Conservation (phyloP, 2,113 vertebrate genomes). For the Hucho hucho region DNA sequence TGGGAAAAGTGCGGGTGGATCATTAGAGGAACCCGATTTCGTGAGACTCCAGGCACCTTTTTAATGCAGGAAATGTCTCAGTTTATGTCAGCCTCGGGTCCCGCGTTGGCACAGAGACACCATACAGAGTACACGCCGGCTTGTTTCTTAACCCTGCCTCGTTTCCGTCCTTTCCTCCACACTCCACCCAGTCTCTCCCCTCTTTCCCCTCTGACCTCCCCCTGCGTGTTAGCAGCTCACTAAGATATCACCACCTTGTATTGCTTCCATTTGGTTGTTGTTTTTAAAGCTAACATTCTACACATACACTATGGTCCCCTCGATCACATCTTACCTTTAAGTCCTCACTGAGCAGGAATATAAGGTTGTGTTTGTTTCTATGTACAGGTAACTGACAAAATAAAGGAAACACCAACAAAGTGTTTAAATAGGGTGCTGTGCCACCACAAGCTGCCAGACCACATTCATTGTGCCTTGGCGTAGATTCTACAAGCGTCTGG, state of each 20-base stretch:
- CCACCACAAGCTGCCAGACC: too few relatives aligned
- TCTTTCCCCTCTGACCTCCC: background rate
- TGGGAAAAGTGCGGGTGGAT: background rate
- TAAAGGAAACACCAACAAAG: too few relatives aligned
- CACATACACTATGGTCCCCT: background rate
- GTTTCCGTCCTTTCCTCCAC: constrained; percentile 10
- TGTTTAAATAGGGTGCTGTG: too few relatives aligned
- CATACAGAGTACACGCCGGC: constrained; percentile 4
- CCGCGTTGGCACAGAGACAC: constrained; percentile 1
- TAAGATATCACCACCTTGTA: background rate
- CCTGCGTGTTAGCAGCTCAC: background rate
- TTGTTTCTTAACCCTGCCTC: constrained; percentile 1
- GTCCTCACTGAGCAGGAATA: background rate
- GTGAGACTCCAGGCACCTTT: constrained; percentile 25
- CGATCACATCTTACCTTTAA: background rate
- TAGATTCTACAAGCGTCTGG: too few relatives aligned
- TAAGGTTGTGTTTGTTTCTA: background rate
- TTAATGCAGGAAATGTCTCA: constrained; percentile 42
- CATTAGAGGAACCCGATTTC: constrained; percentile 18
- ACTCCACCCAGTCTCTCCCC: background rate
- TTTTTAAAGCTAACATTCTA: constrained; percentile 4
- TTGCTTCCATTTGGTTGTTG: constrained; percentile 4
- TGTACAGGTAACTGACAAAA: too few relatives aligned
- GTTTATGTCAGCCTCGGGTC: constrained; percentile 6
- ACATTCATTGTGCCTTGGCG: too few relatives aligned